Evolutionary conservation across 2,888 invertebrate species (phyloP).

Genomic region (Ophion slaviceki): DNA sequence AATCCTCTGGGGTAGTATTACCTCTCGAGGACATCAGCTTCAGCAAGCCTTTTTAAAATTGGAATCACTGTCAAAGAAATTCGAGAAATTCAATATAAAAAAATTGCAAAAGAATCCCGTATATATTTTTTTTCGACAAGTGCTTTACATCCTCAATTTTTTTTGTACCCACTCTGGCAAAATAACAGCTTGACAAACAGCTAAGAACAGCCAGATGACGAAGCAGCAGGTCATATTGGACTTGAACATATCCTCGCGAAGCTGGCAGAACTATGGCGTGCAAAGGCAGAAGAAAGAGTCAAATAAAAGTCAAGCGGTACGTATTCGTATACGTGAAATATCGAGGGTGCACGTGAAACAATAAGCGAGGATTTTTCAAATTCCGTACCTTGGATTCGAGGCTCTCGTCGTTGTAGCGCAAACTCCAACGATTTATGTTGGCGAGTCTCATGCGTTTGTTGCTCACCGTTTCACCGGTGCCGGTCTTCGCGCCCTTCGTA

Average conservation of each 20-base stretch:
- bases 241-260: slow-evolving; percentile 96
- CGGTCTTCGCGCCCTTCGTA: slow-evolving; percentile 74
- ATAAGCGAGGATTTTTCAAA: slow-evolving; percentile 4
- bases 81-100: background rate
- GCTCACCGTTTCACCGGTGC: slow-evolving; percentile 89
- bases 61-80: background rate
- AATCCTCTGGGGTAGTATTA: no score
- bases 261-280: slow-evolving; percentile 88
- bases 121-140: background rate
- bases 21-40: background rate
- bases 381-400: slow-evolving; percentile 90
- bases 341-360: slow-evolving; percentile 30
- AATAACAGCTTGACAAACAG: slow-evolving; percentile 90
- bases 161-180: slow-evolving; percentile 87
- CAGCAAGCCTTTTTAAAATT: background rate
- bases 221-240: slow-evolving; percentile 97
- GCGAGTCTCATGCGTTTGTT: slow-evolving; percentile 94
- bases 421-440: slow-evolving; percentile 94
- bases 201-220: slow-evolving; percentile 95
- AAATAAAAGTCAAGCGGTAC: slow-evolving; percentile 2
- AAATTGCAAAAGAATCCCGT: background rate
- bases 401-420: slow-evolving; percentile 92
- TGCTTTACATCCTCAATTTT: background rate
- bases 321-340: background rate
- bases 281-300: slow-evolving; percentile 50